Base-by-base conservation (phyloP, 2,113 vertebrate genomes). In the Callaeas wilsoni region DNA sequence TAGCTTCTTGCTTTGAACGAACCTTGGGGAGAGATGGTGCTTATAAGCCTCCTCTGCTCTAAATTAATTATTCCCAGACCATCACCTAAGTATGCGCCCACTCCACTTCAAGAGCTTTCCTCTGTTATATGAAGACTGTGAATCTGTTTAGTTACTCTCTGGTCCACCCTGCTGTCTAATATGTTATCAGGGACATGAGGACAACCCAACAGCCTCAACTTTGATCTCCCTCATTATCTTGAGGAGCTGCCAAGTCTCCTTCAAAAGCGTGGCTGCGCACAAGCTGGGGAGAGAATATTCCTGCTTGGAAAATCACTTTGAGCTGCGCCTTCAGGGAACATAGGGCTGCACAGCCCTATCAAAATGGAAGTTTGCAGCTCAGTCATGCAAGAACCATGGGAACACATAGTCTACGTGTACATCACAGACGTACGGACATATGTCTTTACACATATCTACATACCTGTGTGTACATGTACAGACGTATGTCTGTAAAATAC, bases 401-500 rank as follows among this genome's bases (percentile, higher is more conserved):
- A 84, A 89, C 6, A 74, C 7, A 35, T 0, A 18, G 27, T 13
- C 42, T 30, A 14, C 35, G 16, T 16, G 22, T 6, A 32, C 29
- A 15, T 29, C 69, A 62, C 15, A 76, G 35, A 69, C 32, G 70
- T 12, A 16, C 4, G 16, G 29, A 39, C 29, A 16, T 18, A 22
- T 8, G 7, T 29, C 10, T 62, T 12, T 14, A 49, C 10, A 49
- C 7, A 4, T 13, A 60, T 27, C 26, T 42, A 63, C 41, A 14
- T 33, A 49, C 8, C n/a, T 12, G 6, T 16, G 17, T 25, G 41
- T 35, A 37, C 46, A 35, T 0, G 1, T 27, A 53, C 0, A 62
- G n/a, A 68, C 0, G 0, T 41, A n/a, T 23, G 12, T 37, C 71
- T 30, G 8, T 44, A 33, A 63, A 37, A 63, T 10, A n/a, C 0